Evolutionary conservation across 2,888 invertebrate genomes (phyloP).

Genomic region (Arrhopalites spinosus): DNA sequence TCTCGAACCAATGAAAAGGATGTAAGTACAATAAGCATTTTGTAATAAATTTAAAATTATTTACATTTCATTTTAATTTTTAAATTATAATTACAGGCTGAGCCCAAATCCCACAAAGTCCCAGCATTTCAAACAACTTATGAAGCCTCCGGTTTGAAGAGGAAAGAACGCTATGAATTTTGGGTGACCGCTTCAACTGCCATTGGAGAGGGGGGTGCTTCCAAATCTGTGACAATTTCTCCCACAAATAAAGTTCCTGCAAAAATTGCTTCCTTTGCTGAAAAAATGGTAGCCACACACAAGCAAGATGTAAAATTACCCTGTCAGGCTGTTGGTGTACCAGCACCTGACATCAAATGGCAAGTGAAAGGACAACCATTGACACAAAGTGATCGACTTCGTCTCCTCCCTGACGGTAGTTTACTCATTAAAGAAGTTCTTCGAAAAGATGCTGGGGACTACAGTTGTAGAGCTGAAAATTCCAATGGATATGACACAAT

Average conservation of each 20-base stretch:
- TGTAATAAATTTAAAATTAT: slow-evolving; percentile 10
- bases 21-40: slow-evolving; percentile 48
- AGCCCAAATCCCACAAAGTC: slow-evolving; percentile 62
- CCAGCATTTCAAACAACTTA: slow-evolving; percentile 84
- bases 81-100: slow-evolving; percentile 36
- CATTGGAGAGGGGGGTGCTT: slow-evolving; percentile 90
- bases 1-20: slow-evolving; percentile 55
- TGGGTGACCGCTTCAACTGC: slow-evolving; percentile 94
- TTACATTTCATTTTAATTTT: not conserved
- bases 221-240: slow-evolving; percentile 82
- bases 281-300: slow-evolving; percentile 87
- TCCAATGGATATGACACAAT: slow-evolving; percentile 54
- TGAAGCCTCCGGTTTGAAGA: slow-evolving; percentile 81
- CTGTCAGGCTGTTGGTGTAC: slow-evolving; percentile 89
- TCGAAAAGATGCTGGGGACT: slow-evolving; percentile 89
- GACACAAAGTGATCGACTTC: slow-evolving; percentile 78
- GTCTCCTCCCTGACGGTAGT: slow-evolving; percentile 86
- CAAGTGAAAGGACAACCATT: slow-evolving; percentile 79
- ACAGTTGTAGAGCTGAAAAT: slow-evolving; percentile 69
- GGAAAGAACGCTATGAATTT: slow-evolving; percentile 84
- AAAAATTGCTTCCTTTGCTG: slow-evolving; percentile 92
- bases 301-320: slow-evolving; percentile 76
- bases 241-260: slow-evolving; percentile 84
- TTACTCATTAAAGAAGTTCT: slow-evolving; percentile 87
- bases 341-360: slow-evolving; percentile 87